Evolutionary conservation across 2,113 vertebrate genomes (phyloP).

Genomic region (Cinclus cinclus): DNA sequence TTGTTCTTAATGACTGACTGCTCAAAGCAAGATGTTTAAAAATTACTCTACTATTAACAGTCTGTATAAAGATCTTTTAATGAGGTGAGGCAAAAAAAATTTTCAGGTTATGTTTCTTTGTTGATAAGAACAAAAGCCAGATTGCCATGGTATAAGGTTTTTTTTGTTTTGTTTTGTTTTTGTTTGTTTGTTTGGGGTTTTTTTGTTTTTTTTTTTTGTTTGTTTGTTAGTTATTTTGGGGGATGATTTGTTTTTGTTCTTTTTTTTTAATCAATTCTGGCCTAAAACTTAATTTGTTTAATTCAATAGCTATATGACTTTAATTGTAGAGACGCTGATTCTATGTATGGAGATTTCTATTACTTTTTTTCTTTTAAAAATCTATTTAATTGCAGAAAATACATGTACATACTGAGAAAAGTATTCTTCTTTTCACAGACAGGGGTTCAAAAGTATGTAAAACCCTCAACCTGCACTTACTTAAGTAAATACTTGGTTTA

Average conservation of each 20-base stretch:
- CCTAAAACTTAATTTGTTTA: not conserved
- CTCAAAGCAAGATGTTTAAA: not conserved
- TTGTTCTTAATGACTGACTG: not conserved
- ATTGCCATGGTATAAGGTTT: accelerated
- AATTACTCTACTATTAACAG: not conserved
- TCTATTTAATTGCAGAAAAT: not conserved
- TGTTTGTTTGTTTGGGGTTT: too few species aligned
- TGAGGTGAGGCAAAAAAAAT: not conserved
- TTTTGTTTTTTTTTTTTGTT: too few species aligned
- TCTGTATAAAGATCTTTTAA: not conserved
- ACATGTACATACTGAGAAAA: not conserved
- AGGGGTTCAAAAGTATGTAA: not conserved
- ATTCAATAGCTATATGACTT: not conserved
- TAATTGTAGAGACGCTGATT: not conserved
- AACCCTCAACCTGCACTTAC: not conserved
- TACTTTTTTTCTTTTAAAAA: not conserved
- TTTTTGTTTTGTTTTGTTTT: too few species aligned
- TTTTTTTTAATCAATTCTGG: not conserved
- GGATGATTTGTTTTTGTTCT: too few species aligned
- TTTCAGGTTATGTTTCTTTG: not conserved
- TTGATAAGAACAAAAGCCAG: not conserved
- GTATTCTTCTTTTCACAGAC: not conserved
- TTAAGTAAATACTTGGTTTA: conserved; percentile 1
- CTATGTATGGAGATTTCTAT: not conserved
- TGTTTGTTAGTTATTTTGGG: not conserved